Evolutionary conservation across 1,140 invertebrate genomes (phyloP), one percentile per base, ranked within the genome.

Genomic region (Micrasema minimum): DNA sequence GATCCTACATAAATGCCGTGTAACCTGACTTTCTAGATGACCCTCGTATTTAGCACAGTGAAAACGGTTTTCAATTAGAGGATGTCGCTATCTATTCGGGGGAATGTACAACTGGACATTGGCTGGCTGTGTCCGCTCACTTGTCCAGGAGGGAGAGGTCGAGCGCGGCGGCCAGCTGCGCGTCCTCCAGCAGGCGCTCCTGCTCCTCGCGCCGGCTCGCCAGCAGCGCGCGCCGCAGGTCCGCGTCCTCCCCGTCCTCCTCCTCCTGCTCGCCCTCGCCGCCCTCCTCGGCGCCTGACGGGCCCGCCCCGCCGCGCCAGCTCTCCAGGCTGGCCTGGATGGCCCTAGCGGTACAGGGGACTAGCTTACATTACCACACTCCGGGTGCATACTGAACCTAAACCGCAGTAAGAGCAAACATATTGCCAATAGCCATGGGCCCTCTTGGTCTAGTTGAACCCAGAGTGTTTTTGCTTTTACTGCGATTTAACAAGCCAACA

Each of bases 71-170:
- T n/a, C n/a, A n/a, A n/a, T n/a, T n/a, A n/a, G n/a, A n/a, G n/a
- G 3, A 9, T 14, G 16, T 43, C 41, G 16, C 9, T 12, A 43
- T 43, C 16, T 43, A 1, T 9, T n/a, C n/a, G n/a, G n/a, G n/a
- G n/a, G n/a, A n/a, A n/a, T n/a, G n/a, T n/a, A n/a, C n/a, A n/a
- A n/a, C n/a, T n/a, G n/a, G n/a, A n/a, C n/a, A n/a, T n/a, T n/a
- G n/a, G n/a, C n/a, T n/a, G n/a, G n/a, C n/a, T n/a, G n/a, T n/a
- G n/a, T n/a, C n/a, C n/a, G n/a, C n/a, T 59, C 37, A 83, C 66
- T 83, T 79, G 43, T 83, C 81, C 6, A 80, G 48, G 14, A 84
- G 72, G n/a, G 82, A 83, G n/a, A 82, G 76, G 22, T 79, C 75
- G 20, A 75, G 41, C n/a, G 73, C 71, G 55, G 65, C 71, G n/a